Evolutionary conservation across 1,140 invertebrate species (phyloP).

Genomic region (Drosophila grimshawi): DNA sequence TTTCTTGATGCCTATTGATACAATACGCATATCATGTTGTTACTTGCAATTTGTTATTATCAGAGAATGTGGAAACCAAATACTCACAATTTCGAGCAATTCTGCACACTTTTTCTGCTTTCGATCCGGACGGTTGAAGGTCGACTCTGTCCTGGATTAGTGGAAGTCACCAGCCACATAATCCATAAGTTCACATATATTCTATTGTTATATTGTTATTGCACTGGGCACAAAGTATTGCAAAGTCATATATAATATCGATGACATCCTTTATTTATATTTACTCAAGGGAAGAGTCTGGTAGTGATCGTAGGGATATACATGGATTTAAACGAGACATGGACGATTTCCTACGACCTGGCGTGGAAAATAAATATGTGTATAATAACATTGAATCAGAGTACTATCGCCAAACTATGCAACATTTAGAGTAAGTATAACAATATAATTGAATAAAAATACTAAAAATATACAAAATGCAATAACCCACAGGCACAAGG

Average conservation of each 20-base stretch:
- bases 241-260: not conserved
- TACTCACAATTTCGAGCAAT: too few relatives aligned
- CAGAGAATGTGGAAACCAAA: too few relatives aligned
- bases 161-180: too few relatives aligned
- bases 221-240: too few relatives aligned
- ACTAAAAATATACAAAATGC: not conserved
- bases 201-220: too few relatives aligned
- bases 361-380: constrained; percentile 74
- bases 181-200: too few relatives aligned
- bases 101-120: too few relatives aligned
- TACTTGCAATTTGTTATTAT: too few relatives aligned
- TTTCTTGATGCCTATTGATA: too few relatives aligned
- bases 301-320: constrained; percentile 4
- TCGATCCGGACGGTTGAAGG: too few relatives aligned
- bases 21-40: too few relatives aligned
- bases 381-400: constrained; percentile 84
- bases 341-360: constrained; percentile 58
- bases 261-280: not conserved
- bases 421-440: constrained; percentile 76
- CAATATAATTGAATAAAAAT: not conserved
- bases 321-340: constrained; percentile 49
- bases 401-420: constrained; percentile 87
- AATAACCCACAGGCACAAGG: constrained; percentile 40
- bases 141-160: too few relatives aligned
- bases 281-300: constrained; percentile 84